Conservation (phyloP, 2,888 invertebrate species). For the Agrotis puta region DNA sequence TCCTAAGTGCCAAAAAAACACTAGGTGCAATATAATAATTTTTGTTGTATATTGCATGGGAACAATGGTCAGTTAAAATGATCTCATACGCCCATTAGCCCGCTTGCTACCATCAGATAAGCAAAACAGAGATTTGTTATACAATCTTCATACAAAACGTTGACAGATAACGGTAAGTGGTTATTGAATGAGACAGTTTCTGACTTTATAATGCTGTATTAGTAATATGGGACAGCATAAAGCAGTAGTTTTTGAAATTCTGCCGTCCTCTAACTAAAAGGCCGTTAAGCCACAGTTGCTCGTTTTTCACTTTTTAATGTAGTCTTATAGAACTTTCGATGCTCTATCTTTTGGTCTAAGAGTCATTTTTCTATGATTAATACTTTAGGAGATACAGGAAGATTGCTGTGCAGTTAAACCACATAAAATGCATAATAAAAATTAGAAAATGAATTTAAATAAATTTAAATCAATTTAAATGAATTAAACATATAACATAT, state of each 20-base stretch:
- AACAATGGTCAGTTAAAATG: conserved; percentile 73
- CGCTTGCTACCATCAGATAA: conserved; percentile 70
- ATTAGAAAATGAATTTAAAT: too few relatives aligned
- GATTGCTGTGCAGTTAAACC: too few relatives aligned
- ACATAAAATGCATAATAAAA: too few relatives aligned
- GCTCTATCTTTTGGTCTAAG: too few relatives aligned
- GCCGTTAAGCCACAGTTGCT: too few relatives aligned
- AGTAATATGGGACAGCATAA: conserved; percentile 42
- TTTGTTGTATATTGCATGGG: conserved; percentile 55
- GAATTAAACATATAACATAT: too few relatives aligned
- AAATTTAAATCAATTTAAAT: too few relatives aligned
- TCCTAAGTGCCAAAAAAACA: conserved; percentile 41
- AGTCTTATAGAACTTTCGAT: too few relatives aligned
- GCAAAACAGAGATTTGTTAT: conserved; percentile 65
- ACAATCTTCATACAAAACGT: conserved; percentile 64
- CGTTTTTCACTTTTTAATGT: too few relatives aligned
- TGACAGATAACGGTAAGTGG: conserved; percentile 60
- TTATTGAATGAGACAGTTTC: conserved; percentile 63
- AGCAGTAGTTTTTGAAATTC: conserved; percentile 42
- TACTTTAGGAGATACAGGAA: too few relatives aligned
- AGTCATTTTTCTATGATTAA: too few relatives aligned
- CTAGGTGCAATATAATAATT: conserved; percentile 59
- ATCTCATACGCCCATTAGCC: conserved; percentile 69
- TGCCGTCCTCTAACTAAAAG: too few relatives aligned
- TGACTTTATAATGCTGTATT: conserved; percentile 56